Conservation (phyloP, 2,888 invertebrate genomes). For the Leptinotarsa peninsularis region DNA sequence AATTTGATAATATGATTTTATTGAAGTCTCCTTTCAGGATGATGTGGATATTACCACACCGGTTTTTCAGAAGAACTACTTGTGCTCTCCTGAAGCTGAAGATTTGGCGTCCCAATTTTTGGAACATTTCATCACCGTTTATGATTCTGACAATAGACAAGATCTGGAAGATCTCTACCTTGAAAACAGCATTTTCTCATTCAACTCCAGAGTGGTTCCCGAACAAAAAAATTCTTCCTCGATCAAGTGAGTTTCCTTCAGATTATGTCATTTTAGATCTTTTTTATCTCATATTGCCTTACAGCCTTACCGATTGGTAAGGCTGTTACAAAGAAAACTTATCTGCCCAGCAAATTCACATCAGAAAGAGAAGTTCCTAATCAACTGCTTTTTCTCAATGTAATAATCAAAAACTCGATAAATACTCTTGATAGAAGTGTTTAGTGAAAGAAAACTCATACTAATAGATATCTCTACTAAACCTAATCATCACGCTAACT, state of each 20-base stretch:
- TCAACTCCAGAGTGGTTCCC: constrained; percentile 33
- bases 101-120: constrained; percentile 42
- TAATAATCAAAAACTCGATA: no score
- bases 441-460: no score
- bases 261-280: background rate
- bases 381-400: no score
- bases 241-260: constrained; percentile 29
- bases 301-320: no score
- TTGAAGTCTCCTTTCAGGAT: constrained; percentile 35
- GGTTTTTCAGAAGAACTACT: constrained; percentile 35
- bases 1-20: background rate
- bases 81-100: constrained; percentile 33
- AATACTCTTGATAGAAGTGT: no score
- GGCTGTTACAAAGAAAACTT: no score
- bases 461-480: no score
- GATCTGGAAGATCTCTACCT: constrained; percentile 38
- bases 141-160: constrained; percentile 37
- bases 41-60: constrained; percentile 22
- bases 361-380: no score
- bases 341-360: no score
- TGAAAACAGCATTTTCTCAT: constrained; percentile 41
- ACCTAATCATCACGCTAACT: no score
- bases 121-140: constrained; percentile 42
- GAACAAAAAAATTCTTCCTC: constrained; percentile 29
- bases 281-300: no score